Evolutionary conservation across 2,888 invertebrate species (phyloP).

Genomic region (Atherix ibis): DNA sequence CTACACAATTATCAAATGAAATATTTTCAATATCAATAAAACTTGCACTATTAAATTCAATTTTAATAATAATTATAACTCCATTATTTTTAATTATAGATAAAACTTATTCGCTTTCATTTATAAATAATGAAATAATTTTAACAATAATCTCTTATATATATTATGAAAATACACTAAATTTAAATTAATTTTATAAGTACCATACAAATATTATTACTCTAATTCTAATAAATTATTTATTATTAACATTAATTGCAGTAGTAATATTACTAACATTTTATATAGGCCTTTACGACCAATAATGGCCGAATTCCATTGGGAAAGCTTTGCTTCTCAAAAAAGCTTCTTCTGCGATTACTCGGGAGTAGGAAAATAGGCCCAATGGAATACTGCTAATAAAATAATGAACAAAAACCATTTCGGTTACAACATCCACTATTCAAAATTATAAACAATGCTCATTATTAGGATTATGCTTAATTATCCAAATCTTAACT

Average conservation of each 20-base stretch:
- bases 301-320: too few species aligned
- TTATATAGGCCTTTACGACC: conserved; percentile 38
- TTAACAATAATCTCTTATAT: conserved; percentile 19
- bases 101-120: conserved; percentile 23
- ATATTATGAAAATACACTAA: conserved; percentile 31
- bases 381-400: too few species aligned
- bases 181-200: conserved; percentile 39
- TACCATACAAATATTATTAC: conserved; percentile 36
- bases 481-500: conserved; percentile 49
- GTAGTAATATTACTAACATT: conserved; percentile 41
- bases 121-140: conserved; percentile 28
- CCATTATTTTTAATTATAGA: conserved; percentile 18
- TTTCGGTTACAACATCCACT: conserved; percentile 35
- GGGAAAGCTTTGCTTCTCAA: too few species aligned
- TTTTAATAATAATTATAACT: conserved; percentile 16
- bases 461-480: conserved; percentile 43
- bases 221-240: conserved; percentile 40
- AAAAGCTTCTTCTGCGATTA: too few species aligned
- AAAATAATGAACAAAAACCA: conserved; percentile 36
- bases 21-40: conserved; percentile 33
- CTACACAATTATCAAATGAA: conserved; percentile 45
- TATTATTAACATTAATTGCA: conserved; percentile 42
- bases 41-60: conserved; percentile 15
- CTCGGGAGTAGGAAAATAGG: too few species aligned
- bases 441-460: conserved; percentile 41